phyloP scores from a whole-genome alignment of 2,888 invertebrate species.

The Troides helena region DNA sequence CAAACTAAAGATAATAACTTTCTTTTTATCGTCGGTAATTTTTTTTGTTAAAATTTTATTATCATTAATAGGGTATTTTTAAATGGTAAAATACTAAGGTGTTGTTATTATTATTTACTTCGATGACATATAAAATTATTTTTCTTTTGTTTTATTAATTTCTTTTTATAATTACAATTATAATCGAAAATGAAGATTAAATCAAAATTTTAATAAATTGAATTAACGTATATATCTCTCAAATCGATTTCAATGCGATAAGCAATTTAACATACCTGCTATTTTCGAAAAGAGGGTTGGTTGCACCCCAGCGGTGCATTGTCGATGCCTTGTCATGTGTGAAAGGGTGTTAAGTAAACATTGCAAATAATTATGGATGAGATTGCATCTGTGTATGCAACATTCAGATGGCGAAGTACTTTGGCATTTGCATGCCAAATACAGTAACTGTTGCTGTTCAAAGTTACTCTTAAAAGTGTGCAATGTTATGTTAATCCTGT shows the following conservation, averaged over 20 bases:
- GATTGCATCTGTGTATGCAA: constrained; percentile 65
- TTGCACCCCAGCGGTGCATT: constrained; percentile 54
- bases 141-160: no score
- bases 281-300: constrained; percentile 39
- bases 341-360: constrained; percentile 82
- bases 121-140: no score
- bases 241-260: constrained; percentile 18
- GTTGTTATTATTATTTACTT: no score
- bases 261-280: constrained; percentile 26
- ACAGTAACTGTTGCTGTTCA: constrained; percentile 57
- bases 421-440: constrained; percentile 74
- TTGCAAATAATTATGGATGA: constrained; percentile 80
- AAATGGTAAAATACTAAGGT: no score
- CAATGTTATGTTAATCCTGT: constrained; percentile 72
- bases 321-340: constrained; percentile 76
- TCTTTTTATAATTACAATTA: background rate
- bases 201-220: background rate
- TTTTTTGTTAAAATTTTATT: no score
- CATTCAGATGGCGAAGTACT: constrained; percentile 66
- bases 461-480: constrained; percentile 62
- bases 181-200: background rate
- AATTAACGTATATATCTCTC: constrained; percentile 10
- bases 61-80: no score
- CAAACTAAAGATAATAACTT: no score
- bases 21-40: no score